Conservation (phyloP, 2,797 vertebrate genomes). For the Eupleurogrammus muticus region DNA sequence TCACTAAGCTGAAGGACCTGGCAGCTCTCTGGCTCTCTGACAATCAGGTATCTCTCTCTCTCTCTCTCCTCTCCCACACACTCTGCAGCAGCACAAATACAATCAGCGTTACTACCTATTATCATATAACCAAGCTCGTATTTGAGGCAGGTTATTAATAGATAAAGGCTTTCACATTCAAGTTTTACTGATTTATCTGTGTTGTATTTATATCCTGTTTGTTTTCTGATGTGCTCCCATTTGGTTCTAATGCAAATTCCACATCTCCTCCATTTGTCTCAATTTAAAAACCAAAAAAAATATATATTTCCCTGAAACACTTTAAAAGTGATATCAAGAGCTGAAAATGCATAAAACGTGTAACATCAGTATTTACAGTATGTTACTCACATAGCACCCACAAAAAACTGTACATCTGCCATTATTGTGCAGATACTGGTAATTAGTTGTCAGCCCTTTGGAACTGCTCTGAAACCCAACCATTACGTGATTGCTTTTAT, state of each 20-base stretch:
- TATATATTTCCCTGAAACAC: background rate
- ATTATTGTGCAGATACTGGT: background rate
- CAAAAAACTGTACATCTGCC: background rate
- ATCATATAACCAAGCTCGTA: slow-evolving; percentile 1
- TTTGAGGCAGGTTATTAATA: background rate
- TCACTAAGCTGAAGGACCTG: slow-evolving; percentile 98
- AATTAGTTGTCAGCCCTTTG: background rate
- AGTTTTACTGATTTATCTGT: background rate
- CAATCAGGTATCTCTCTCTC: slow-evolving; percentile 91
- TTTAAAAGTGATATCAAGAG: slow-evolving; percentile 17
- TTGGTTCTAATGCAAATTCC: background rate
- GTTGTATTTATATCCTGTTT: background rate
- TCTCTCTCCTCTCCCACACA: slow-evolving; percentile 20
- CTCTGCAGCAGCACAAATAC: slow-evolving; percentile 7
- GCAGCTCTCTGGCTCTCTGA: slow-evolving; percentile 99
- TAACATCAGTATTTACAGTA: background rate
- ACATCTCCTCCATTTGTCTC: background rate
- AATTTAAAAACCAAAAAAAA: background rate
- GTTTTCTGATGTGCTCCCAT: background rate
- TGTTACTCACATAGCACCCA: too few relatives aligned
- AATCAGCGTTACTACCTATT: background rate
- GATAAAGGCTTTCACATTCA: background rate
- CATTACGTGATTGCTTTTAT: slow-evolving; percentile 1
- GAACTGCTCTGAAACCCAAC: background rate
- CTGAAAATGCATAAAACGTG: background rate